Evolutionary conservation across 2,797 vertebrate species (phyloP), one percentile per base, ranked within the genome.

Genomic region (Coregonus sp.): DNA sequence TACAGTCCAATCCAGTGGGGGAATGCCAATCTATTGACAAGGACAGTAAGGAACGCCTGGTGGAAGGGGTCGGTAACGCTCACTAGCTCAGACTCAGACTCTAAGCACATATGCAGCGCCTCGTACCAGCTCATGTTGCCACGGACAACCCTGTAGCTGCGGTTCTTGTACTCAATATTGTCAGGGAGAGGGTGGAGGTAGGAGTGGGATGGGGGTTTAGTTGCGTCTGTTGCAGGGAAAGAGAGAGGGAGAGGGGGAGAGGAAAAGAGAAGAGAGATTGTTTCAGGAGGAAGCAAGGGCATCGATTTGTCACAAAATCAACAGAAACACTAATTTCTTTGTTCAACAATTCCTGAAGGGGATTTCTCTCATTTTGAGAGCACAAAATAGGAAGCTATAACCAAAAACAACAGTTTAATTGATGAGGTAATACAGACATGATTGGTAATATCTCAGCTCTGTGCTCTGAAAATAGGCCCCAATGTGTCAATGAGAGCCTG

Each of bases 101-200:
- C 88, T 80, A 88, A 85, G 89, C 98, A 99, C 84, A 88, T 84
- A 82, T 91, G 90, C 81, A 94, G 88, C 15, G 97, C 97, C 75
- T 94, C 87, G 84, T 97, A 95, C 97, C 98, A 99, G 5, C 96
- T 98, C 91, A 99, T 91, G 92, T 97, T 98, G 81, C 95, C 96
- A 68, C 76, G 91, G 85, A 98, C 90, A 74, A 98, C 89, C 84
- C 87, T 95, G 86, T 98, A 99, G 5, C 80, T 96, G 88, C 90
- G 95, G 86, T 95, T 95, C 90, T 94, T 95, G 78, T 97, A 99
- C 80, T 96, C 94, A 73, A 97, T 92, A 73, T 85, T 93, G 47
- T 93, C 93, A 54, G 94, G 94, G 72, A 96, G 82, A 35, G 94
- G 92, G 29, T 88, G 89, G 69, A 86, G 87, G 73, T 88, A 93